Conservation (phyloP, 2,888 invertebrate species). For the Protophormia terraenovae region DNA sequence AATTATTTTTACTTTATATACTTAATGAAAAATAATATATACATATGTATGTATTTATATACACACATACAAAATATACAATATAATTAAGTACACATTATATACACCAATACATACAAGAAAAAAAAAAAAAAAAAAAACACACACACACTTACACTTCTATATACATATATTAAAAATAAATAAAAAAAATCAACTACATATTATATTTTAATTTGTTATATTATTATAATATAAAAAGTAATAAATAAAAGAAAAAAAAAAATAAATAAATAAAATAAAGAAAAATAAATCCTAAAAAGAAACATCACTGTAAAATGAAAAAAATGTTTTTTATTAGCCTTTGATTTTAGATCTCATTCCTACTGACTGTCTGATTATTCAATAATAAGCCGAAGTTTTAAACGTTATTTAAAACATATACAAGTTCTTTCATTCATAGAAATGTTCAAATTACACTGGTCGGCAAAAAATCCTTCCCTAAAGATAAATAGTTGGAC, state of each 20-base stretch:
- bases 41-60: slow-evolving; percentile 41
- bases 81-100: slow-evolving; percentile 55
- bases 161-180: neutral
- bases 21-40: slow-evolving; percentile 52
- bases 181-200: slow-evolving; percentile 47
- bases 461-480: no score
- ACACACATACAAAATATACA: slow-evolving; percentile 44
- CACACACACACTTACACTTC: slow-evolving; percentile 41
- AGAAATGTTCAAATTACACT: no score
- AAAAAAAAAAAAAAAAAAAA: no score
- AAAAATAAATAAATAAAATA: slow-evolving; percentile 9
- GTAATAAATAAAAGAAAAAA: slow-evolving; percentile 17
- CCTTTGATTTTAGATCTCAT: no score
- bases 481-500: no score
- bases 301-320: slow-evolving; percentile 37
- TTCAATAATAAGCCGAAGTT: no score
- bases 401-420: no score
- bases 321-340: no score
- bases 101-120: slow-evolving; percentile 49
- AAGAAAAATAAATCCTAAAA: slow-evolving; percentile 47
- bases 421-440: no score
- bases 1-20: slow-evolving; percentile 61
- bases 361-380: no score
- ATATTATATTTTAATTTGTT: slow-evolving; percentile 66
- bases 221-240: slow-evolving; percentile 44